Base-by-base conservation (phyloP, 1,140 invertebrate genomes). In the Magallana gigas region DNA sequence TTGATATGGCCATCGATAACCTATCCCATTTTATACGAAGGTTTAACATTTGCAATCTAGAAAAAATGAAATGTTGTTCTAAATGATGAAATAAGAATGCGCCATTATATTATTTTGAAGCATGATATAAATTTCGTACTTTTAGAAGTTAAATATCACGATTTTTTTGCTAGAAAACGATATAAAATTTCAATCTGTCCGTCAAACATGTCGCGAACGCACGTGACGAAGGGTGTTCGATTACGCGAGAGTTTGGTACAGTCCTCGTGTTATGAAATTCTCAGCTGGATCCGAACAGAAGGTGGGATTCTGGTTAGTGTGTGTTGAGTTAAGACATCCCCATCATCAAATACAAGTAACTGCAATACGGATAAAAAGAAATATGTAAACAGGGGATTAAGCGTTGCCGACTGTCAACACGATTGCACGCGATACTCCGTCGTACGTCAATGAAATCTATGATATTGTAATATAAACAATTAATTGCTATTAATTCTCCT, bases 401-500 rank as follows among this genome's bases (percentile, higher is more conserved):
- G 68, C 68, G 29, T 12, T 76, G 68, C 23, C 68, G 23, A 76
- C 23, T 76, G 68, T 76, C 68, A 76, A 76, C 68, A 76, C 68
- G 18, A 76, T 29, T 76, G 68, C 23, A 76, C 68, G 68, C 23
- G 68, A 76, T 76, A 76, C 68, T 29, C 68, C 68, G 23, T 9
- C 23, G 29, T 76, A 29, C 68, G 68, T 76, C 68, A 76, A 4
- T 76, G 68, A 29, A 18, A 76, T 11, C 68, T 76, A 76, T 76
- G 68, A 76, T 76, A 76, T 76, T 76, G 68, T 76, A 76, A 76
- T 76, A 76, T 76, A 76, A 76, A 76, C 68, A 76, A 76, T 76
- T 76, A 76, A 76, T 76, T 76, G 18, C 68, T 76, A 76, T 76
- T 76, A 76, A 76, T 76, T 76, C 68, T 76, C 23, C 68, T 76